Evolutionary conservation across 1,140 invertebrate genomes (phyloP).

Genomic region (Augochlora pura): DNA sequence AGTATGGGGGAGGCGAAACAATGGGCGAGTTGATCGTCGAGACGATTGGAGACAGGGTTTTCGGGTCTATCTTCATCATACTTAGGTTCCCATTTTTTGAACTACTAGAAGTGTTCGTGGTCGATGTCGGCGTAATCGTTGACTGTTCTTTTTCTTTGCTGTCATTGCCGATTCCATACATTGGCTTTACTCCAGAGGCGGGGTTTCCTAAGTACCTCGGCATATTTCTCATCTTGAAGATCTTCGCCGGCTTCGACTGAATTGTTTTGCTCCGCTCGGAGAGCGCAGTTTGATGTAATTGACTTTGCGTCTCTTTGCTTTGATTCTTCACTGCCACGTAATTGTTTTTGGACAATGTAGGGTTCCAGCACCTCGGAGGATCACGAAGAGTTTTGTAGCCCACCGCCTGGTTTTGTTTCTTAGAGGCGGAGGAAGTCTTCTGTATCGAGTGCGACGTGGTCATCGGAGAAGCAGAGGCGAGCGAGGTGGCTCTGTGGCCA

Average conservation of each 20-base stretch:
- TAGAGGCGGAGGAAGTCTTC: slow-evolving; percentile 51
- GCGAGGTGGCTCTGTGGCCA: background rate
- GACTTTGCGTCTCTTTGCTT: slow-evolving; percentile 32
- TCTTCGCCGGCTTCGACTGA: slow-evolving; percentile 80
- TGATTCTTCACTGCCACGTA: slow-evolving; percentile 79
- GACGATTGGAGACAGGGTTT: slow-evolving; percentile 82
- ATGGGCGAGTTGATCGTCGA: slow-evolving; percentile 68
- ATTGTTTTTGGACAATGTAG: slow-evolving; percentile 80
- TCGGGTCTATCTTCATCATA: slow-evolving; percentile 84
- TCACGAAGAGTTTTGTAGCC: slow-evolving; percentile 82
- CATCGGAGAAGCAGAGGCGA: slow-evolving; percentile 36
- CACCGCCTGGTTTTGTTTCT: slow-evolving; percentile 72
- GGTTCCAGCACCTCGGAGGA: slow-evolving; percentile 83
- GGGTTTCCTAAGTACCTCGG: slow-evolving; percentile 83
- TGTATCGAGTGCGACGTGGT: slow-evolving; percentile 50
- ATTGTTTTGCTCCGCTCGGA: slow-evolving; percentile 69
- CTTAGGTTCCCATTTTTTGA: slow-evolving; percentile 69
- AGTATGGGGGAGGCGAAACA: slow-evolving; percentile 78
- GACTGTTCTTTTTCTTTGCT: slow-evolving; percentile 70
- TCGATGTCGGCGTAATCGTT: slow-evolving; percentile 53
- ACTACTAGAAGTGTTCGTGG: slow-evolving; percentile 42
- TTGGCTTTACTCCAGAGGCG: slow-evolving; percentile 83
- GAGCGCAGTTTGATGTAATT: slow-evolving; percentile 52
- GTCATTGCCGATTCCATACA: slow-evolving; percentile 80
- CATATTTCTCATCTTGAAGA: slow-evolving; percentile 83